Base-by-base conservation (phyloP, 1,140 invertebrate species). In the Drosophila tani region DNA sequence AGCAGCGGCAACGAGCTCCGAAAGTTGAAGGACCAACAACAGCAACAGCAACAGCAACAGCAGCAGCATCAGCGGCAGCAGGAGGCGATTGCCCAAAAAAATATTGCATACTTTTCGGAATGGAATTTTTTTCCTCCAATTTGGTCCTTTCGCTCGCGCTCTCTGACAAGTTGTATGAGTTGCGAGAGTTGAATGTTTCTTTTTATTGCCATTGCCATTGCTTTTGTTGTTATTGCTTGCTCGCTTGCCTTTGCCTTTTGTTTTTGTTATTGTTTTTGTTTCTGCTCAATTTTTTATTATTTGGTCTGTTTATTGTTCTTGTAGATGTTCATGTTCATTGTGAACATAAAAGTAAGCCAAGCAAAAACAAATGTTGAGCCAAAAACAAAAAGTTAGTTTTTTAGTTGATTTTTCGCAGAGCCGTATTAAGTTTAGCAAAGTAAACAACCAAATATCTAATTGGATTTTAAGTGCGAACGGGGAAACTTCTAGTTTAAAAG, bases 31-130 rank as follows among this genome's bases (percentile, higher is more conserved):
- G 57, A 46, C 70, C 74, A 56, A 49, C 57, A 32, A 27, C 11
- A 29, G 9, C 15, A 29, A 9, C 9, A 51, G 12, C 57, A 32
- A 27, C 11, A 29, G 9, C 15, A 29, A 9, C 9, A 51, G 12
- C 24, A 53, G 27, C 50, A 21, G 1, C 51, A 9, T 7, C 49
- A 47, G 60, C 27, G 27, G 27, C 27, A 29, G 27, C 74, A 45
- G 60, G 55, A 21, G 63, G 57, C 62, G 46, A 53, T 67, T 74
- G 50, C 57, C 53, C 41, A 73, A 59, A 46, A 77, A 77, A 71
- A 67, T 77, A 71, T 83, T 75, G 84, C 84, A 83, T 88, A 87
- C 81, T 81, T 88, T 88, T 70, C 21, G 79, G 63, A 80, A 53
- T 62, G 43, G 53, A 40, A 40, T 50, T 41, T 75, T 75, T 76